Evolutionary conservation across 2,888 invertebrate genomes (phyloP), one percentile per base, ranked within the genome.

Genomic region (Clusia tigrina): DNA sequence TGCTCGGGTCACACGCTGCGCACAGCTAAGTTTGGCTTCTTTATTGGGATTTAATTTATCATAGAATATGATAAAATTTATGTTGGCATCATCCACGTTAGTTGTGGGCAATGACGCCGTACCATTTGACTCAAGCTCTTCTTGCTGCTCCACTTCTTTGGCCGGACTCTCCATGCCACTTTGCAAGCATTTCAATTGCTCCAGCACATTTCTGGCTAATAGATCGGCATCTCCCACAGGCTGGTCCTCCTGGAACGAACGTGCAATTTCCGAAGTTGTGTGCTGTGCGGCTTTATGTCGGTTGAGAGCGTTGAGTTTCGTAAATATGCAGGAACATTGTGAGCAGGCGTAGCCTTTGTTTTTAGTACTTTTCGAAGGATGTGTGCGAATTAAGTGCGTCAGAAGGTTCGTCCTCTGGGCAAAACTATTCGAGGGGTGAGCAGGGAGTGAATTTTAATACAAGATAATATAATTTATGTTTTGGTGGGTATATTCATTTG

Each of bases 111-210:
- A n/a, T n/a, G n/a, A n/a, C n/a, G n/a, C n/a, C n/a, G n/a, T 32
- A 32, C 32, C 12, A 12, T 32, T 6, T 6, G 12, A 6, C 6
- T 9, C 32, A 9, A 12, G 32, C 32, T 32, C 32, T n/a, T n/a
- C n/a, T n/a, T n/a, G n/a, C n/a, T n/a, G n/a, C n/a, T n/a, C n/a
- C n/a, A n/a, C n/a, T n/a, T n/a, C n/a, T n/a, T n/a, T n/a, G n/a
- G n/a, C n/a, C n/a, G n/a, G n/a, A n/a, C n/a, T n/a, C n/a, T 42
- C n/a, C 42, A 42, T 42, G 42, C 42, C 42, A 42, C 42, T 12
- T 42, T 42, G 42, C n/a, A 42, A 17, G n/a, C 42, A 17, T 17
- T 42, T 42, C n/a, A 42, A n/a, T n/a, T 42, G 15, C 42, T 15
- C 42, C 10, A 42, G 42, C 3, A 42, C 42, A 42, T 42, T 42